These are phyloP conservation scores for Galerucella pusilla DNA, from an alignment of 2,888 invertebrate genomes.

Conservation along the genomic window DNA sequence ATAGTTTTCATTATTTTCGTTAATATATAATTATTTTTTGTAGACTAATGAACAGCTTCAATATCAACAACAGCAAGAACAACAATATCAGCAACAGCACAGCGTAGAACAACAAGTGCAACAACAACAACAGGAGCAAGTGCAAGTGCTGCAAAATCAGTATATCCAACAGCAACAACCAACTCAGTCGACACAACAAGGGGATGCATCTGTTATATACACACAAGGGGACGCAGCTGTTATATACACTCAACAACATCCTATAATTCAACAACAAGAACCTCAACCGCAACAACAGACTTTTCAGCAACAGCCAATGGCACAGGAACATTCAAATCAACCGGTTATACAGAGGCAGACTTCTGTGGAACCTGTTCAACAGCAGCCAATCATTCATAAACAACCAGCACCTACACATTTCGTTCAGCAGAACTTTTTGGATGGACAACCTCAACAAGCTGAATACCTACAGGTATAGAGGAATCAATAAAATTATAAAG, in stretches of 20 bases:
- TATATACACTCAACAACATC: constrained; percentile 36
- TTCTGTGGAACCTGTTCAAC: constrained; percentile 57
- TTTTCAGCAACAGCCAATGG: constrained; percentile 33
- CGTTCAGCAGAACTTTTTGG: constrained; percentile 58
- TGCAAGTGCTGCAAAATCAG: constrained; percentile 49
- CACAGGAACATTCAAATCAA: constrained; percentile 62
- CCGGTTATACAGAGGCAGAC: constrained; percentile 53
- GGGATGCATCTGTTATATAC: constrained; percentile 35
- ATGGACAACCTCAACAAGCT: constrained; percentile 62
- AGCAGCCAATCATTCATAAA: constrained; percentile 58
- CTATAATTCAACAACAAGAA: constrained; percentile 31
- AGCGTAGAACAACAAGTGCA: constrained; percentile 39
- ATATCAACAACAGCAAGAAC: constrained; percentile 42
- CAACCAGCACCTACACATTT: constrained; percentile 58
- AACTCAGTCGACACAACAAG: constrained; percentile 39
- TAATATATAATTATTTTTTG: not conserved
- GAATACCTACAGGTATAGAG: constrained; percentile 53
- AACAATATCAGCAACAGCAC: constrained; percentile 46
- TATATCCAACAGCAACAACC: constrained; percentile 42
- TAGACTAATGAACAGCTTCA: constrained; percentile 33
- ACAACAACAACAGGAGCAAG: constrained; percentile 39
- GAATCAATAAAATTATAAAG: too few relatives aligned
- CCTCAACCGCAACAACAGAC: constrained; percentile 21
- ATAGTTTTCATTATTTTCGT: too few relatives aligned
- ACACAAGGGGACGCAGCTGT: constrained; percentile 39